These are phyloP conservation scores for Micromussa lordhowensis DNA, from an alignment of 92 coral and sea anemone species.

Conservation along the genomic window DNA sequence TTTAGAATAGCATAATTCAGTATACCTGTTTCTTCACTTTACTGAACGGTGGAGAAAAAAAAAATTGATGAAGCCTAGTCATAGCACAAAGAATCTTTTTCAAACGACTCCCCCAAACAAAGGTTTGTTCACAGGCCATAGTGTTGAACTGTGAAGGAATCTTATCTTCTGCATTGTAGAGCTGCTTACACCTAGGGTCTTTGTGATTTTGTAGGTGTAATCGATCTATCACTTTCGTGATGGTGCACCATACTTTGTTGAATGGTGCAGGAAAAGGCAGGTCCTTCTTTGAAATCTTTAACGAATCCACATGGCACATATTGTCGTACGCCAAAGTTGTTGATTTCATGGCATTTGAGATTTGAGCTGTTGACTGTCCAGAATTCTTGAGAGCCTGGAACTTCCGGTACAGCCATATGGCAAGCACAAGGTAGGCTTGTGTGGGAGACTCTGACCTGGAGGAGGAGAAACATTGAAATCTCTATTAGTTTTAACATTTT, in stretches of 20 bases:
- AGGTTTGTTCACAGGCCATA: slow-evolving; percentile 63
- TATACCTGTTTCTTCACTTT: slow-evolving; percentile 42
- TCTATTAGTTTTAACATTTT: too few relatives aligned
- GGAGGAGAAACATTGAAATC: too few relatives aligned
- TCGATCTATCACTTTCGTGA: slow-evolving; percentile 45
- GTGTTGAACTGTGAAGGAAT: slow-evolving; percentile 36
- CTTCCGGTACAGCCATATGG: slow-evolving; percentile 34
- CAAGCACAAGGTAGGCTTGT: slow-evolving; percentile 27
- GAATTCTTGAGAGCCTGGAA: neutral
- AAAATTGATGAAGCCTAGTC: slow-evolving; percentile 55
- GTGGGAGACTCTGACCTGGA: slow-evolving; percentile 46
- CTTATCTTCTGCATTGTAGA: slow-evolving; percentile 54
- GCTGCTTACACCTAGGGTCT: slow-evolving; percentile 42
- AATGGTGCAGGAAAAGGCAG: slow-evolving; percentile 57
- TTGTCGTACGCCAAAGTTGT: slow-evolving; percentile 59
- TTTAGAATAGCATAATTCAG: slow-evolving; percentile 20
- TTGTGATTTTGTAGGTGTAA: slow-evolving; percentile 58
- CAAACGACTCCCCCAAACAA: slow-evolving; percentile 56
- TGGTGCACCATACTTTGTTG: slow-evolving; percentile 17
- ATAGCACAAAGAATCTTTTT: slow-evolving; percentile 52
- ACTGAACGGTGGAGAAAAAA: slow-evolving; percentile 43
- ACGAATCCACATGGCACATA: slow-evolving; percentile 65
- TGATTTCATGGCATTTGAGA: neutral
- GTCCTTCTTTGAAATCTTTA: slow-evolving; percentile 24
- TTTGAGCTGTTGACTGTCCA: neutral